Base-by-base conservation (phyloP, 2,113 vertebrate genomes). In the Scortum barcoo region DNA sequence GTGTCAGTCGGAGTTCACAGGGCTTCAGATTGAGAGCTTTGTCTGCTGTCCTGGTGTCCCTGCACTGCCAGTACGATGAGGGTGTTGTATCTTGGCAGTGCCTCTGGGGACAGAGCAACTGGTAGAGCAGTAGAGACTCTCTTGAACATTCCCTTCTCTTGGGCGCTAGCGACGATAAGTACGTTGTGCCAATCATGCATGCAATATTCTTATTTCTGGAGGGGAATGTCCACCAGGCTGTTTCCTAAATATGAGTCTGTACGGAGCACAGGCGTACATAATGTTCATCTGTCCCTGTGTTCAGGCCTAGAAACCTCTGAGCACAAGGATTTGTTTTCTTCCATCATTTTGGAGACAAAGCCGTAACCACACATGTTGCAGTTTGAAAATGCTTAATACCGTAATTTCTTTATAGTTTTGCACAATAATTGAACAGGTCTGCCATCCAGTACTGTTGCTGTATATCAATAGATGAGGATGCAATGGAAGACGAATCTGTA, bases 101-200 rank as follows among this genome's bases (percentile, higher is more conserved):
- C 28, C 46, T 66, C 42, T 24, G 33, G 28, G 72, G 44, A 19
- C 42, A 69, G 42, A 76, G 26, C 72, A 85, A 86, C 80, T 90
- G 72, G 33, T 33, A 2, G 57, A 57, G 16, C 26, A 22, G 77
- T 8, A 61, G 56, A 54, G 38, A 24, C 46, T 56, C 50, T 24
- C 53, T 80, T 61, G 63, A 50, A 91, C 84, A 69, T 84, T 80
- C 79, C 48, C 63, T 78, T 78, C 84, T 80, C 48, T 50, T 40
- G 48, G 38, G 57, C 51, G 73, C 22, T 3, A 4, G 78, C 38
- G 12, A 1, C 33, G 70, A 63, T 44, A 57, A 72, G 36, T 63
- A 40, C 75, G 74, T 76, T 67, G 40, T 76, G 58, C 57, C 67
- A n/a, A 66, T 44, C 33, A 68, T 19, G 60, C 7, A 2, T 33